A percentile compares a stretch with the other conserved stretches of the same genome.
phyloP scores from a whole-genome alignment of 1,140 invertebrate species.

The Zaprionus taronus region DNA sequence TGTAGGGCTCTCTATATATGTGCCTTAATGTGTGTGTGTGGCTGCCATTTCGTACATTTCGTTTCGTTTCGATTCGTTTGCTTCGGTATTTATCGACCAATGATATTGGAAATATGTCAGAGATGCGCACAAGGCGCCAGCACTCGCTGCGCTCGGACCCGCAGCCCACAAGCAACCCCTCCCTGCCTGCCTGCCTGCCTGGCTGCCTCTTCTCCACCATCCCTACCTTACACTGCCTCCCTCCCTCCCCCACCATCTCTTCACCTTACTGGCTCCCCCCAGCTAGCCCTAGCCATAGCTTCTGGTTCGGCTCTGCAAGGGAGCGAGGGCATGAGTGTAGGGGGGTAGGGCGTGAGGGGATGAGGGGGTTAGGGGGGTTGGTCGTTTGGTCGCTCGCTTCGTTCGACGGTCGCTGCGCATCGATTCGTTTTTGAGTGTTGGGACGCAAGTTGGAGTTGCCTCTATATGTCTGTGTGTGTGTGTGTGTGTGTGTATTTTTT shows the following conservation, averaged over 20 bases:
- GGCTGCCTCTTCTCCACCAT: too few species aligned
- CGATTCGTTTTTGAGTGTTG: conserved; percentile 62
- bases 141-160: conserved; percentile 63
- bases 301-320: conserved; percentile 34
- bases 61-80: conserved; percentile 80
- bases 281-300: conserved; percentile 18
- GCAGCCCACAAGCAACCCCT: neutral
- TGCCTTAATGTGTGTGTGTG: conserved; percentile 49
- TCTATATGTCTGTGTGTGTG: conserved; percentile 12
- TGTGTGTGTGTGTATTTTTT: conserved; percentile 21
- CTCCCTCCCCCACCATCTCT: neutral
- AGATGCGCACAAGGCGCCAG: conserved; percentile 81
- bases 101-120: conserved; percentile 84
- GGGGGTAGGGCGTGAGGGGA: neutral
- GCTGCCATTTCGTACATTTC: conserved; percentile 68
- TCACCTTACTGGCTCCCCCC: too few species aligned
- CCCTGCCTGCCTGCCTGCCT: neutral
- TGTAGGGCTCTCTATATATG: conserved; percentile 10
- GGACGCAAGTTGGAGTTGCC: conserved; percentile 40
- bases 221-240: neutral
- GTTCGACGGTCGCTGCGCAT: conserved; percentile 53
- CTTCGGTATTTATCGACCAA: conserved; percentile 84
- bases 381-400: conserved; percentile 33
- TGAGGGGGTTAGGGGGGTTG: conserved; percentile 2
- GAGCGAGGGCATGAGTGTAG: conserved; percentile 11